Conservation (phyloP, 2,888 invertebrate genomes). For the Drosophila anomelani region DNA sequence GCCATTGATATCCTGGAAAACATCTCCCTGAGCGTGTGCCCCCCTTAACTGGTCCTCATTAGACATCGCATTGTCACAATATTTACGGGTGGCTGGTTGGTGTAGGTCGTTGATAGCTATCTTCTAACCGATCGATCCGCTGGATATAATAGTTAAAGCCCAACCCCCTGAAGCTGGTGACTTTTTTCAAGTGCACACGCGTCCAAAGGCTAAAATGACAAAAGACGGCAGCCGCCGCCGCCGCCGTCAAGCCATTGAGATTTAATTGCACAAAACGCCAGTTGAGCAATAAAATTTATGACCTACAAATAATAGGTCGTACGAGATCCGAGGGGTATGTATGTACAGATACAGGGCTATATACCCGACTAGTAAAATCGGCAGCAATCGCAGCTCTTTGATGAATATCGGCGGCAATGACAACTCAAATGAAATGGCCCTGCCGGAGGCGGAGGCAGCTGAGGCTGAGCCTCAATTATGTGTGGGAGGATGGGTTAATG, state of each 20-base stretch:
- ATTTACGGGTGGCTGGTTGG: slow-evolving; percentile 45
- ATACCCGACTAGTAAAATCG: not conserved
- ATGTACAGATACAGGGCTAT: not conserved
- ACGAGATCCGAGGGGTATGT: slow-evolving; percentile 49
- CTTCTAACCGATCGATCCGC: slow-evolving; percentile 17
- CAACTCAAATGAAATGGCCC: slow-evolving; percentile 41
- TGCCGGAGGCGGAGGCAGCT: slow-evolving; percentile 14
- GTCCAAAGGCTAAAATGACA: slow-evolving; percentile 56
- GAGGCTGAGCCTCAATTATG: slow-evolving; percentile 70
- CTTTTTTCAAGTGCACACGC: slow-evolving; percentile 45
- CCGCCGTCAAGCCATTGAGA: slow-evolving; percentile 71
- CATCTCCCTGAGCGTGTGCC: not conserved
- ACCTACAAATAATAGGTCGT: slow-evolving; percentile 83
- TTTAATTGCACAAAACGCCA: slow-evolving; percentile 83
- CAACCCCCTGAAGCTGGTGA: slow-evolving; percentile 1
- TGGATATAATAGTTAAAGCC: slow-evolving; percentile 17
- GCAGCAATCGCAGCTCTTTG: slow-evolving; percentile 58
- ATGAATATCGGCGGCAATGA: slow-evolving; percentile 59
- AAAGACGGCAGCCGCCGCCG: slow-evolving; percentile 62
- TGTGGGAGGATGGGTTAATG: slow-evolving; percentile 32
- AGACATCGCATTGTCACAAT: slow-evolving; percentile 59
- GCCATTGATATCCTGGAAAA: not conserved
- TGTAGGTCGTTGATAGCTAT: slow-evolving; percentile 26
- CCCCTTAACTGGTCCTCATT: slow-evolving; percentile 9
- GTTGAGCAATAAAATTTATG: slow-evolving; percentile 84